Evolutionary conservation across 2,888 invertebrate species (phyloP).

Genomic region (Ormyrus thymus): DNA sequence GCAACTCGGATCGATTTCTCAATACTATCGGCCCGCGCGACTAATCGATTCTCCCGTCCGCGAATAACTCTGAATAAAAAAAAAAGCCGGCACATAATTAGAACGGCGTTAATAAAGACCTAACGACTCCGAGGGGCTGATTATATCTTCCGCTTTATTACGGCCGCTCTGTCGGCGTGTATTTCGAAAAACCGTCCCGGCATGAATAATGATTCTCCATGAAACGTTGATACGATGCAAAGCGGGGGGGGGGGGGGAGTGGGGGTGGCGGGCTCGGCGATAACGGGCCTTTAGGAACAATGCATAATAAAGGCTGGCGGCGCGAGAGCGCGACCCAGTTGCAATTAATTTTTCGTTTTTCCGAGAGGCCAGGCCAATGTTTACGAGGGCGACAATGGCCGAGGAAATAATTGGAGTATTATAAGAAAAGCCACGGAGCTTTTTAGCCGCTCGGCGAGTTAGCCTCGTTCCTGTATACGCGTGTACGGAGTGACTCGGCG

Average conservation of each 20-base stretch:
- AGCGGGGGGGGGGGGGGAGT: conserved; percentile 9
- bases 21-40: too few species aligned
- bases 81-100: too few species aligned
- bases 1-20: too few species aligned
- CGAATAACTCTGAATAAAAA: too few species aligned
- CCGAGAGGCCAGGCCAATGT: conserved; percentile 5
- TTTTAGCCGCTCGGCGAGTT: too few species aligned
- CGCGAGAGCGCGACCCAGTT: conserved; percentile 15
- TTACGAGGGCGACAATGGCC: conserved; percentile 34
- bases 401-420: conserved; percentile 38
- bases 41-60: too few species aligned
- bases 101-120: neutral
- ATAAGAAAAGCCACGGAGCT: too few species aligned
- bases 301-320: too few species aligned
- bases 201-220: conserved; percentile 32
- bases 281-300: too few species aligned
- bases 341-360: conserved; percentile 49
- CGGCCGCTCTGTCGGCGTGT: neutral
- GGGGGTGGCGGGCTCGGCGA: too few species aligned
- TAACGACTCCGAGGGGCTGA: neutral
- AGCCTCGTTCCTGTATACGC: too few species aligned
- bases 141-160: neutral
- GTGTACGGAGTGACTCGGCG: neutral
- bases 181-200: too few species aligned
- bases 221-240: conserved; percentile 27